Conservation (phyloP, 2,797 vertebrate genomes). For the Apogon talboti region DNA sequence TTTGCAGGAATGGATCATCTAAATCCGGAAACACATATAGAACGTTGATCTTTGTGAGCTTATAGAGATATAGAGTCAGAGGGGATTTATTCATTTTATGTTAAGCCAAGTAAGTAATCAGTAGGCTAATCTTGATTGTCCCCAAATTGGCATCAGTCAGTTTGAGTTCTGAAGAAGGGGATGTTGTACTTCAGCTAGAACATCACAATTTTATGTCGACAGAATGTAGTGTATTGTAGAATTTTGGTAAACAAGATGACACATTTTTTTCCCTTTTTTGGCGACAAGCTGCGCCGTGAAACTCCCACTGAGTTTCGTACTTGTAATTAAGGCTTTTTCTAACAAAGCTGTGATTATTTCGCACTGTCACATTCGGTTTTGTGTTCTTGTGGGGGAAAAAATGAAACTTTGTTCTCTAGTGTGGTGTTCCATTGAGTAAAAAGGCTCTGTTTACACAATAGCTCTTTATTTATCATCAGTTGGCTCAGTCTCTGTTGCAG, state of each 20-base stretch:
- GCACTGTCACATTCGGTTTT: conserved; percentile 41
- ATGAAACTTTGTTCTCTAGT: conserved; percentile 44
- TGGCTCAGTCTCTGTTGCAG: conserved; percentile 40
- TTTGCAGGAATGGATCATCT: conserved; percentile 65
- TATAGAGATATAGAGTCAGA: conserved; percentile 60
- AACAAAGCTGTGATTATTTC: conserved; percentile 36
- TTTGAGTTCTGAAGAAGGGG: conserved; percentile 27
- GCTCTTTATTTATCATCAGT: conserved; percentile 56
- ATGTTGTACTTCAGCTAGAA: conserved; percentile 1
- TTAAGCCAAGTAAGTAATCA: conserved; percentile 67
- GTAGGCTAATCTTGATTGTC: conserved; percentile 65
- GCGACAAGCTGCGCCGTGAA: conserved; percentile 22
- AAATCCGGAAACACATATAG: conserved; percentile 71
- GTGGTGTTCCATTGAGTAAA: conserved; percentile 47
- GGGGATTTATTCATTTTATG: conserved; percentile 72
- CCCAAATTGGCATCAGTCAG: conserved; percentile 36
- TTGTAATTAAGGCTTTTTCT: conserved; percentile 46
- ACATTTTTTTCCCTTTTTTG: not conserved
- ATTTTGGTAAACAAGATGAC: conserved; percentile 21
- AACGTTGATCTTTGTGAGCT: conserved; percentile 71
- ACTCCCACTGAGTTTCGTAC: conserved; percentile 32
- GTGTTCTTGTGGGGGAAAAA: conserved; percentile 19
- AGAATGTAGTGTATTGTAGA: conserved; percentile 19
- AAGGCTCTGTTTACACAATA: conserved; percentile 46
- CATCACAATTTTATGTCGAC: conserved; percentile 13